Evolutionary conservation across 1,140 invertebrate genomes (phyloP), one percentile per base, ranked within the genome.

Genomic region (Cheumatopsyche charites): DNA sequence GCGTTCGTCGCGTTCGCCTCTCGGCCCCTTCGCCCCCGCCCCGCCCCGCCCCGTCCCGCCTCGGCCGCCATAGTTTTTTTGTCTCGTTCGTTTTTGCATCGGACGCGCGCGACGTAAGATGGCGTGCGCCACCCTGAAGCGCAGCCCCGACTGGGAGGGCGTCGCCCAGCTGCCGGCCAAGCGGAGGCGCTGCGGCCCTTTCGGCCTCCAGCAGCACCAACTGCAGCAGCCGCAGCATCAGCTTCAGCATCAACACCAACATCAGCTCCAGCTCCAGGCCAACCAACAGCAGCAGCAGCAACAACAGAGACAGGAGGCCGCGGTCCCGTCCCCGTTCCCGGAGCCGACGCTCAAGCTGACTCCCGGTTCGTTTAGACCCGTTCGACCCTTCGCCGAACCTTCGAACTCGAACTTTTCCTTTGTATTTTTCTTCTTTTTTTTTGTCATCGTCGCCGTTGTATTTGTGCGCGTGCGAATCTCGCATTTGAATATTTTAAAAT

Each of bases 61-160:
- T 19, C 47, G 7, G 29, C 29, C 29, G 29, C 29, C 29, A 36
- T 36, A 36, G 29, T 36, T 36, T 47, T 13, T n/a, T 13, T 13
- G 4, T 3, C 45, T 13, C 6, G 13, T 42, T 42, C 41, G 41
- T 42, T 42, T 42, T 5, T 6, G 12, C 13, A 3, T 47, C 45
- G 45, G 13, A 17, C 4, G 13, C 13, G 1, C 7, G 47, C 15
- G 47, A 52, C 1, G 4, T 11, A 23, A 9, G 55, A 97, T 97
- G 95, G 95, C 95, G 86, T 97, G 95, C 87, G 94, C 94, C 83
- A 97, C 95, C 78, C 86, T 96, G 70, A 98, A 97, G 87, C 89
- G 95, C 82, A 91, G 91, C 79, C 87, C 95, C 79, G 95, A 98
- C 82, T 97, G 96, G 88, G 95, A 97, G 85, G 91, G 94, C 29